These are phyloP conservation scores for Ceratothoa steindachneri DNA, from an alignment of 2,888 invertebrate species.

Conservation along the genomic window DNA sequence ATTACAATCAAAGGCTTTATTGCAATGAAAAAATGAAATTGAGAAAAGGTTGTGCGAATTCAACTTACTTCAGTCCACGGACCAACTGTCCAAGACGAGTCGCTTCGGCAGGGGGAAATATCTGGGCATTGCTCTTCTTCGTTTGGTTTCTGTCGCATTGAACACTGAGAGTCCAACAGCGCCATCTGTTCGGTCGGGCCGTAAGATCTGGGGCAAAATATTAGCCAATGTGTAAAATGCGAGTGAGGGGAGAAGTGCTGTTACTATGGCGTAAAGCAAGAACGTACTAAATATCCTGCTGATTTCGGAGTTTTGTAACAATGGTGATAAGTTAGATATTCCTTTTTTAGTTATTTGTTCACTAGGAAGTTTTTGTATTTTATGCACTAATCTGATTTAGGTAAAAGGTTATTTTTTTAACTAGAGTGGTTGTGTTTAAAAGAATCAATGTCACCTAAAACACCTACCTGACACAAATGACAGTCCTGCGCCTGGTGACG, in stretches of 20 bases:
- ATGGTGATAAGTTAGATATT: background rate
- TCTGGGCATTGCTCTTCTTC: slow-evolving; percentile 65
- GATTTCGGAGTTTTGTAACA: background rate
- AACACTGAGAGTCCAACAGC: slow-evolving; percentile 70
- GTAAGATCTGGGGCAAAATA: slow-evolving; percentile 26
- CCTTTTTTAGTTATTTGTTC: too few relatives aligned
- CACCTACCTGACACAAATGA: slow-evolving; percentile 39
- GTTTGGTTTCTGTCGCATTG: slow-evolving; percentile 62
- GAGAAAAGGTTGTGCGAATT: background rate
- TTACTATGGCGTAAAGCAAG: background rate
- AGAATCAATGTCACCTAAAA: too few relatives aligned
- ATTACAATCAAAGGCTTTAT: background rate
- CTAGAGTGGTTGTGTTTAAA: too few relatives aligned
- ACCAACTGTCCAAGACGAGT: slow-evolving; percentile 36
- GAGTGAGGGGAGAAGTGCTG: background rate
- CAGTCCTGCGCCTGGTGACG: slow-evolving; percentile 28
- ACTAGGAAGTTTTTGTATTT: too few relatives aligned
- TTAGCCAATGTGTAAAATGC: background rate
- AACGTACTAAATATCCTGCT: background rate
- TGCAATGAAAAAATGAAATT: background rate
- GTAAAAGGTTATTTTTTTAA: too few relatives aligned
- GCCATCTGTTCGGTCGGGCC: slow-evolving; percentile 62
- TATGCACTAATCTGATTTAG: too few relatives aligned
- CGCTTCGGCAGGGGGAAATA: slow-evolving; percentile 55
- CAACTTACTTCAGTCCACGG: slow-evolving; percentile 29